Conservation (phyloP, 2,888 invertebrate species). For the Trichopria drosophilae region DNA sequence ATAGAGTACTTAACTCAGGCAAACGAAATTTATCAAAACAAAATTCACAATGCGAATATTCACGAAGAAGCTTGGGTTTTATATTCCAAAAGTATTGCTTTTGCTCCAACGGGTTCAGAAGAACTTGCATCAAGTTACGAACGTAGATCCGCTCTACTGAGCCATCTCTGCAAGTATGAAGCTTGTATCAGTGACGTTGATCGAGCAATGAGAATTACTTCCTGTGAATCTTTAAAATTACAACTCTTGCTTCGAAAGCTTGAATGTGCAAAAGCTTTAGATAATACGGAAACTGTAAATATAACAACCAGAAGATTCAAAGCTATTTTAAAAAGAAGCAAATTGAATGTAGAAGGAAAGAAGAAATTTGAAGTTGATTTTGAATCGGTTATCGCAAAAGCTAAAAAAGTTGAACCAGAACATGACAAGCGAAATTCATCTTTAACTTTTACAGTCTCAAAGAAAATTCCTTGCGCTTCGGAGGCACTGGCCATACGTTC, state of each 20-base stretch:
- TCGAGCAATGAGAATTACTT: conserved; percentile 64
- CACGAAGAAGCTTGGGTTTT: conserved; percentile 55
- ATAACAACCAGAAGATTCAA: conserved; percentile 32
- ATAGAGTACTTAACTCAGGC: conserved; percentile 64
- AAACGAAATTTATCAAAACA: conserved; percentile 63
- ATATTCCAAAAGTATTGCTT: conserved; percentile 68
- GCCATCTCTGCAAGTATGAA: conserved; percentile 65
- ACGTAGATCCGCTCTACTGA: conserved; percentile 77
- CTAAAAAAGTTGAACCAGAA: too few species aligned
- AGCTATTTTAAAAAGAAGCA: conserved; percentile 37
- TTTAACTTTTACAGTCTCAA: too few species aligned
- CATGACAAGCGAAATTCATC: too few species aligned
- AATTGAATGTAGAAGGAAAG: conserved; percentile 12
- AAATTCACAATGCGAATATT: conserved; percentile 9
- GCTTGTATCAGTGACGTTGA: conserved; percentile 72
- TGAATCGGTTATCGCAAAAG: too few species aligned
- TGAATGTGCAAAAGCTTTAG: conserved; percentile 57
- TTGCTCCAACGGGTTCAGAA: conserved; percentile 64
- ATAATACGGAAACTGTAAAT: conserved; percentile 32
- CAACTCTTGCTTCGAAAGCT: conserved; percentile 66
- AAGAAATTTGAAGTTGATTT: conserved; percentile 54
- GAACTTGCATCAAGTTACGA: conserved; percentile 69
- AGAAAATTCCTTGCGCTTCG: conserved; percentile 66
- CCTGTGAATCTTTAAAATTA: conserved; percentile 65
- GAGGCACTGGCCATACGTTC: conserved; percentile 65